Evolutionary conservation across 2,113 vertebrate genomes (phyloP).

Genomic region (Ceratotherium simum): DNA sequence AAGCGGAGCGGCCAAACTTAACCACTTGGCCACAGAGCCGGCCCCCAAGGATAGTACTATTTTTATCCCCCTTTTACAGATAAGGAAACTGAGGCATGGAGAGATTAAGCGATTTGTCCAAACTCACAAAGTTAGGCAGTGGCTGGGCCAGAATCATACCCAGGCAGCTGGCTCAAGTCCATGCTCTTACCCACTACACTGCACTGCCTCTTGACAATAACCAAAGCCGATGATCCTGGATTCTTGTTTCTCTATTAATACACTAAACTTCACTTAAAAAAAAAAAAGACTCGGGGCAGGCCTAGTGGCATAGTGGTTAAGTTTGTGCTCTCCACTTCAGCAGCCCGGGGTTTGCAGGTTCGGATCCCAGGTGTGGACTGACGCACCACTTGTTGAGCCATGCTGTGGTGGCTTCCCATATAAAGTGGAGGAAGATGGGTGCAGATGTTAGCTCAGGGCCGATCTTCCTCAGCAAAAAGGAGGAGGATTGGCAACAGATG

Average conservation of each 20-base stretch:
- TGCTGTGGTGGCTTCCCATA: too few species aligned
- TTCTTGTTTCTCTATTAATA: background rate
- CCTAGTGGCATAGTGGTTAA: too few species aligned
- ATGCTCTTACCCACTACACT: accelerated
- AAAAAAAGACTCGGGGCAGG: background rate
- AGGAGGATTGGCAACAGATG: too few species aligned
- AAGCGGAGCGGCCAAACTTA: too few species aligned
- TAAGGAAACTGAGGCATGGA: background rate
- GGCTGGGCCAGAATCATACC: background rate
- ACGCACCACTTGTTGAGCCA: too few species aligned
- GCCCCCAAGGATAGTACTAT: background rate
- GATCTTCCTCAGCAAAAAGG: too few species aligned
- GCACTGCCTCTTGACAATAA: background rate
- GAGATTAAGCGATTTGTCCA: background rate
- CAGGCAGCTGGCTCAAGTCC: background rate
- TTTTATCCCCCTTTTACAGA: background rate
- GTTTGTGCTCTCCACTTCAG: too few species aligned
- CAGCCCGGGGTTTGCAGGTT: too few species aligned
- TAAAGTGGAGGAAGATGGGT: too few species aligned
- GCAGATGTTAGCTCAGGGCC: too few species aligned
- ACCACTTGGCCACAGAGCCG: too few species aligned
- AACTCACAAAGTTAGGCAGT: background rate
- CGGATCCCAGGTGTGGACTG: too few species aligned
- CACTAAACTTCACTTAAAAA: background rate
- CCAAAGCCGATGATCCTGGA: background rate